phyloP scores from a whole-genome alignment of 2,113 vertebrate species.

The Eira barbara region DNA sequence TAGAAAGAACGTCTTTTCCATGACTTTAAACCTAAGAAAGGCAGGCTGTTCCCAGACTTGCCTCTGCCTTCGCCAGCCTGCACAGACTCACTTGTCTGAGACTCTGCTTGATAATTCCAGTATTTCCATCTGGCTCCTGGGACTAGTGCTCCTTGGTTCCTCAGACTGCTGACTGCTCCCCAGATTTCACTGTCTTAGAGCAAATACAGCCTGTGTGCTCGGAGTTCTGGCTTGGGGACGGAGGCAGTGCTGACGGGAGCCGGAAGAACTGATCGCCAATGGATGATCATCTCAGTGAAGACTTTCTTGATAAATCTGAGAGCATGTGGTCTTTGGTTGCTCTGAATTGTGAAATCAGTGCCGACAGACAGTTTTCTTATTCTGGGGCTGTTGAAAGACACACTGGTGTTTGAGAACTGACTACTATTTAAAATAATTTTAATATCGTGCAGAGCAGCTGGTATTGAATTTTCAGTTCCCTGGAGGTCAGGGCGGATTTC shows the following conservation, averaged over 20 bases:
- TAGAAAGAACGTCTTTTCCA: not conserved
- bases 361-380: not conserved
- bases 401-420: not conserved
- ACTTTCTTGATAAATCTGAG: not conserved
- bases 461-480: not conserved
- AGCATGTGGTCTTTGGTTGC: not conserved
- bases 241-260: not conserved
- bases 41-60: not conserved
- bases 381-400: not conserved
- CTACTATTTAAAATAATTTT: not conserved
- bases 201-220: rapidly evolving
- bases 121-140: not conserved
- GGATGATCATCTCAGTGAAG: not conserved
- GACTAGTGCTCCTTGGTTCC: not conserved
- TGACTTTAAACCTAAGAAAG: not conserved
- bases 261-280: not conserved
- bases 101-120: not conserved
- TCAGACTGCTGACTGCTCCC: not conserved
- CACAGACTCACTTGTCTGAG: not conserved
- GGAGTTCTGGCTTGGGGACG: not conserved
- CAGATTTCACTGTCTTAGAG: no score
- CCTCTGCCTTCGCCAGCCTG: not conserved
- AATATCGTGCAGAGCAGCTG: not conserved
- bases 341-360: not conserved
- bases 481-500: not conserved